phyloP scores from a whole-genome alignment of 2,797 vertebrate species.

The Macrochelys suwanniensis region DNA sequence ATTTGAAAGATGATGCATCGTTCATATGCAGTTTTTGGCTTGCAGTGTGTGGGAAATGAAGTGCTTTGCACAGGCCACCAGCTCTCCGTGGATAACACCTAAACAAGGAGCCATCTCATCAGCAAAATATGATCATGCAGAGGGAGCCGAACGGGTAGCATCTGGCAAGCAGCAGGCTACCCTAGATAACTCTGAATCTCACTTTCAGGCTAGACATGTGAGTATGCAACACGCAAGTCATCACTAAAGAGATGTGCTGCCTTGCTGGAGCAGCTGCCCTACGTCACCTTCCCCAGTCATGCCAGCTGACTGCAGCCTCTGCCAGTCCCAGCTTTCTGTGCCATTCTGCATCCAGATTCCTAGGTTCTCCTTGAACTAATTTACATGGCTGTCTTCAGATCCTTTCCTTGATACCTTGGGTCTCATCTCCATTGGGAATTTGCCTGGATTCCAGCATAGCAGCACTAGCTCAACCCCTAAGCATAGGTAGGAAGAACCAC shows the following conservation, averaged over 20 bases:
- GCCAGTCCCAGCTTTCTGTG: not conserved
- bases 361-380: not conserved
- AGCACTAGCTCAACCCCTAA: not conserved
- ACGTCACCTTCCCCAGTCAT: not conserved
- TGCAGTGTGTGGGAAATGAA: not conserved
- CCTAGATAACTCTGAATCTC: not conserved
- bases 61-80: not conserved
- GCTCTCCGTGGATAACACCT: not conserved
- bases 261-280: not conserved
- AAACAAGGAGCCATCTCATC: not conserved
- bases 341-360: not conserved
- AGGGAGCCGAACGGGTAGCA: not conserved
- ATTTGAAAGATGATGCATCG: not conserved
- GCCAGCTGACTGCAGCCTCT: not conserved
- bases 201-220: not conserved
- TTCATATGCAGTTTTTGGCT: not conserved
- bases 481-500: not conserved
- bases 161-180: not conserved
- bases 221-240: not conserved
- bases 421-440: not conserved
- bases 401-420: not conserved
- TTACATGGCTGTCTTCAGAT: not conserved
- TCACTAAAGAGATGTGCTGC: not conserved
- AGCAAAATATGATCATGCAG: not conserved
- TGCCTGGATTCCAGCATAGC: not conserved